Percentiles rank a stretch among this genome's conserved stretches.
Evolutionary conservation across 2,888 invertebrate species (phyloP).

Genomic region (Leptinotarsa peninsularis): DNA sequence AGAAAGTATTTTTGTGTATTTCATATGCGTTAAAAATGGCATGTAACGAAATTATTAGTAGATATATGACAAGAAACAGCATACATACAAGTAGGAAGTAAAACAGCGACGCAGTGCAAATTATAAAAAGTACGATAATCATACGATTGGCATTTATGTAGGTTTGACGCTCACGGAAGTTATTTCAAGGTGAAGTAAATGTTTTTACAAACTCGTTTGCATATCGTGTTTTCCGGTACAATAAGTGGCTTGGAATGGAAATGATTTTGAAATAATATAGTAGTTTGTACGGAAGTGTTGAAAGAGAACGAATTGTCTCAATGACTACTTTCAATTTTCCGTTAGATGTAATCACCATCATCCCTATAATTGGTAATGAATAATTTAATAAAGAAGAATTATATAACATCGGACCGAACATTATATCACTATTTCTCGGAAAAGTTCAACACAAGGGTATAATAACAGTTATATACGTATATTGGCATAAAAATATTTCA

Average conservation of each 20-base stretch:
- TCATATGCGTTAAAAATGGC: too few species aligned
- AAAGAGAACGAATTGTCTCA: constrained; percentile 1
- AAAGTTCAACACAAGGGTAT: too few species aligned
- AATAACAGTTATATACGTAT: too few species aligned
- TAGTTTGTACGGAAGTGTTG: constrained; percentile 15
- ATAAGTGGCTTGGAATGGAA: constrained; percentile 25
- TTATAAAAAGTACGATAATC: constrained; percentile 47
- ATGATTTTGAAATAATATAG: constrained; percentile 3
- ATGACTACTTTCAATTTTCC: neutral
- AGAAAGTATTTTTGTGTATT: too few species aligned
- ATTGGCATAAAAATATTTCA: too few species aligned
- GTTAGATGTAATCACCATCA: neutral
- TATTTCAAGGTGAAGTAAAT: constrained; percentile 50
- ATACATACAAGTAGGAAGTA: constrained; percentile 44
- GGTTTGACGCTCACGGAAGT: constrained; percentile 51
- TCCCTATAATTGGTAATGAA: too few species aligned
- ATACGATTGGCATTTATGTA: constrained; percentile 48
- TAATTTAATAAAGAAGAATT: too few species aligned
- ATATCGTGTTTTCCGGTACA: constrained; percentile 54
- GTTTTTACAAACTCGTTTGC: constrained; percentile 54
- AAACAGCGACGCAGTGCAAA: constrained; percentile 42
- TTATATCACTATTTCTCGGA: too few species aligned
- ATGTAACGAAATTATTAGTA: neutral
- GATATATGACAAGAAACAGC: constrained; percentile 42
- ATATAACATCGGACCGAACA: too few species aligned